Base-by-base conservation (phyloP, 2,888 invertebrate genomes). In the Drosophila hawaiiensis region DNA sequence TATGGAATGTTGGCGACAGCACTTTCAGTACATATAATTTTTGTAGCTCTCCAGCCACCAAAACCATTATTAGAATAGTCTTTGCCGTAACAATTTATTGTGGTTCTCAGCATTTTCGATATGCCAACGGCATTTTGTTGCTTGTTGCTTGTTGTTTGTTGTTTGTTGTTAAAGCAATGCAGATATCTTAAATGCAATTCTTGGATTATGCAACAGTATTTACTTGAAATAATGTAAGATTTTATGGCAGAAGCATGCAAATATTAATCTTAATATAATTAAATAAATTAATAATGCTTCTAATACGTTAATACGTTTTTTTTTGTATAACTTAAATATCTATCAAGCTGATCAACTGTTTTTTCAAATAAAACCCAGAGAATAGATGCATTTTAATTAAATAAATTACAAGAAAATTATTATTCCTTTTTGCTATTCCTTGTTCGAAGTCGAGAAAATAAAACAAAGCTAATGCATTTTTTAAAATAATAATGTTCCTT, bases 11-110 rank as follows among this genome's bases (percentile, higher is more conserved):
- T 58, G 61, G 16, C 39, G 4, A 37, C 41, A 56, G 47, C 41
- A 62, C 54, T 41, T 54, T 33, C 35, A 54, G 31, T 10, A 43
- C 19, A 66, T 28, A 39, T 28, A 33, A 60, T 19, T 50, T 58
- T 58, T 56, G 16, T 10, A 19, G 50, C 33, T 52, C 25, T 41
- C 22, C 22, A 10, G 14, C 54, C 29, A 49, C 35, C n/a, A 28
- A 58, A 63, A 25, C 31, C 63, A 43, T 49, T 67, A 70, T 60
- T 62, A 47, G 62, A 65, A 54, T 58, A 25, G 35, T 58, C 56
- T 31, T 50, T 55, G 12, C 39, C 39, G 7, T 52, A 39, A 65
- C 47, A 68, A 77, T 53, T 63, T 77, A 54, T 53, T 66, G 55
- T 49, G 41, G 5, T 62, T 28, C 65, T 68, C 52, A 54, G 43